Conservation (phyloP, 2,797 vertebrate genomes). For the Natrix natrix region DNA sequence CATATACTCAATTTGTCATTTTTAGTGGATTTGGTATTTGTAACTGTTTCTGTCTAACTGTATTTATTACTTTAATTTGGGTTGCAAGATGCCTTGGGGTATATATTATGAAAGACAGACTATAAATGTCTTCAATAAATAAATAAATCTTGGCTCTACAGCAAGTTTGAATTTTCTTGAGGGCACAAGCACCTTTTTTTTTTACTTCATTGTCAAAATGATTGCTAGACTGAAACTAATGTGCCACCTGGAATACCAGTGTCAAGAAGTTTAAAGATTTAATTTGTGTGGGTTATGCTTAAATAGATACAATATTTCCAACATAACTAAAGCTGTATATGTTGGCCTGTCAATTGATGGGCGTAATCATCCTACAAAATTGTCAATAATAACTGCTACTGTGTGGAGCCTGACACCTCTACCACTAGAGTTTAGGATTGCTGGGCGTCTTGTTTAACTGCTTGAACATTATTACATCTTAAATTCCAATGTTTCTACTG, state of each 20-base stretch:
- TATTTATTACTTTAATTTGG: conserved; percentile 10
- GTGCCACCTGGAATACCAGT: background rate
- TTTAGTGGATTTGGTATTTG: background rate
- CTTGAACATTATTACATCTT: background rate
- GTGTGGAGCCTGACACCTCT: background rate
- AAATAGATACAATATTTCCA: background rate
- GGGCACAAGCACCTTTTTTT: background rate
- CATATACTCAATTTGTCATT: background rate
- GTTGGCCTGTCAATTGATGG: background rate
- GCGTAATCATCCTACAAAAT: conserved; percentile 1
- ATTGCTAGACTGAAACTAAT: background rate
- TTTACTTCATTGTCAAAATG: background rate
- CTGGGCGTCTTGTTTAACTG: background rate
- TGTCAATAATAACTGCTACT: background rate
- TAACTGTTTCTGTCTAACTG: background rate
- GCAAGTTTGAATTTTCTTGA: background rate
- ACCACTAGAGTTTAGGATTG: background rate
- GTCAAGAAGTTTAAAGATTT: background rate
- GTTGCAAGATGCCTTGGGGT: background rate
- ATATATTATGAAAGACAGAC: background rate
- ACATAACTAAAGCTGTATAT: background rate
- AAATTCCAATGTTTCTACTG: background rate
- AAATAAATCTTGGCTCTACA: background rate
- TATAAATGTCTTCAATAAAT: background rate
- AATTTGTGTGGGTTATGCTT: background rate